Conservation (phyloP, 2,113 vertebrate genomes). For the Theristicus caerulescens region DNA sequence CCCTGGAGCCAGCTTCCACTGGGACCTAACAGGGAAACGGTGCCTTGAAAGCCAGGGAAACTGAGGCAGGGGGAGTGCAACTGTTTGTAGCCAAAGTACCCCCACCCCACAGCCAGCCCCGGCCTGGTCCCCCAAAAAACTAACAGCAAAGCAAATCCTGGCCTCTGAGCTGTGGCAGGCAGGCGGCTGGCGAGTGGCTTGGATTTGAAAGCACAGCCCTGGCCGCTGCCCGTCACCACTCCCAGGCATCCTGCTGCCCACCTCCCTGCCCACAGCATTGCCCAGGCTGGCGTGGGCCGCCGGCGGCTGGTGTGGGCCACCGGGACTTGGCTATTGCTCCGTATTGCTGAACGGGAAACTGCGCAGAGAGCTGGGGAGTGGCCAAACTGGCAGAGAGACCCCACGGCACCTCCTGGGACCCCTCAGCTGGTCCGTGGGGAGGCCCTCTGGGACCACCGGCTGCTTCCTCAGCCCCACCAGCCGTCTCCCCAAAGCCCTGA, state of each 20-base stretch:
- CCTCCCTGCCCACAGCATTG: not conserved
- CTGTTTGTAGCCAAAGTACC: not conserved
- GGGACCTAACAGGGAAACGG: not conserved
- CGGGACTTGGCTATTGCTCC: not conserved
- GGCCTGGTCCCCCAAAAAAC: not conserved
- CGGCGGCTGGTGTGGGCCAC: no score
- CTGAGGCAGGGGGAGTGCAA: rapidly evolving
- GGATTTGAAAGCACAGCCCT: not conserved
- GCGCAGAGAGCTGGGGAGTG: not conserved
- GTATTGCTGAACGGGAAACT: not conserved
- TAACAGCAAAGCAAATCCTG: not conserved
- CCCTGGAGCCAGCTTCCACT: not conserved
- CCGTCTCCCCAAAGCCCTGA: not conserved
- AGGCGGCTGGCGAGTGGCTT: not conserved
- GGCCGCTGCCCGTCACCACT: not conserved
- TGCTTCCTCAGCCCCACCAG: not conserved
- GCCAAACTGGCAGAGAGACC: not conserved
- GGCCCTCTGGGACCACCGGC: rapidly evolving
- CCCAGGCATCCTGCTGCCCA: not conserved
- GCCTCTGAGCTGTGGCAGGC: not conserved
- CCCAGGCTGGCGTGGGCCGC: not conserved
- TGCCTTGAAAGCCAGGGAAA: not conserved
- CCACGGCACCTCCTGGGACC: not conserved
- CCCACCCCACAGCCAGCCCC: not conserved
- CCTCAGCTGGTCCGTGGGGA: not conserved